These are phyloP conservation scores for Temnothorax longispinosus DNA, from an alignment of 1,140 invertebrate genomes.

Conservation along the genomic window DNA sequence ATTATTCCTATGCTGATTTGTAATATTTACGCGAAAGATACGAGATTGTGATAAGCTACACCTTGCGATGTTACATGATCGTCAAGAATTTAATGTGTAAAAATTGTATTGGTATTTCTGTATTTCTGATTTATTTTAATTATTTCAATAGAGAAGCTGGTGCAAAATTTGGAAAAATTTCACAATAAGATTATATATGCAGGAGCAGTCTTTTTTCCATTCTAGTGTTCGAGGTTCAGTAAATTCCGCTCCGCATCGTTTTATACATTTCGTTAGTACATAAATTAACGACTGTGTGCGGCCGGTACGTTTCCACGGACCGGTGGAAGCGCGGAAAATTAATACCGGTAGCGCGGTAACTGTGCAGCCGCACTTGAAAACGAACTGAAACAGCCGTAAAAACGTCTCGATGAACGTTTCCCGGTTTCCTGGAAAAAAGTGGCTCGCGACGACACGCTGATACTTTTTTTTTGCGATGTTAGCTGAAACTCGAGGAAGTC, in stretches of 20 bases:
- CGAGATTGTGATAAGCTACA: not conserved
- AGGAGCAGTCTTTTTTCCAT: constrained; percentile 17
- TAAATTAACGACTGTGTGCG: constrained; percentile 69
- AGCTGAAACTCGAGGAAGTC: constrained; percentile 51
- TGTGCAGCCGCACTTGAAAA: constrained; percentile 64
- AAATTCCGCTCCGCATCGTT: constrained; percentile 44
- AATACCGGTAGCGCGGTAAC: constrained; percentile 65
- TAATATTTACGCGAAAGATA: not conserved
- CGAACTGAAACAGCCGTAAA: constrained; percentile 66
- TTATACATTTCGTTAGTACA: constrained; percentile 71
- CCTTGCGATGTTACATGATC: not conserved
- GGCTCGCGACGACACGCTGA: constrained; percentile 35
- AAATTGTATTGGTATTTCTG: not conserved
- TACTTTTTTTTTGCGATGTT: constrained; percentile 40
- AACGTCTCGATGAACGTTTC: constrained; percentile 65
- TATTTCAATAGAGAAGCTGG: not conserved
- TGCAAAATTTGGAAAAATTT: constrained; percentile 7
- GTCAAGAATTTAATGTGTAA: not conserved
- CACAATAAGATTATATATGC: constrained; percentile 22
- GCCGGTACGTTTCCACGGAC: constrained; percentile 68
- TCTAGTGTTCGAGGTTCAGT: constrained; percentile 36
- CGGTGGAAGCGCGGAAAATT: constrained; percentile 62
- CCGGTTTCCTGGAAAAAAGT: constrained; percentile 50
- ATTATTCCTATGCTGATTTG: not conserved
- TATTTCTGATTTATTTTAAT: not conserved